Evolutionary conservation across 2,888 invertebrate genomes (phyloP).

Genomic region (Kuschelorhynchus macadamiae): DNA sequence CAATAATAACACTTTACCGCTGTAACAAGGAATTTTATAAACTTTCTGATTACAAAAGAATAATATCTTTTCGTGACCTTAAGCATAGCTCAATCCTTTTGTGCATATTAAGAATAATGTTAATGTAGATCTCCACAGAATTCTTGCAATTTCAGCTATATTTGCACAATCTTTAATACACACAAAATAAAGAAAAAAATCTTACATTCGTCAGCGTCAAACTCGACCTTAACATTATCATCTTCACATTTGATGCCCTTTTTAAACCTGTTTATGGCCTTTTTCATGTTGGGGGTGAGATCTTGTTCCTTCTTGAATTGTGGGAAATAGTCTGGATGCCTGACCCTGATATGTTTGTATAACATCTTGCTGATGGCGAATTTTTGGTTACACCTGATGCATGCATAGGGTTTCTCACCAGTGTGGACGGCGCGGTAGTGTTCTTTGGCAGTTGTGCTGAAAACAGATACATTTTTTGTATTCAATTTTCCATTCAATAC

Average conservation of each 20-base stretch:
- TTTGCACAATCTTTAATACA: neutral
- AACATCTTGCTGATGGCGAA: conserved; percentile 62
- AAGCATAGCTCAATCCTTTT: conserved; percentile 20
- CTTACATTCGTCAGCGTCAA: conserved; percentile 15
- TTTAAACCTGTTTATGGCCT: conserved; percentile 52
- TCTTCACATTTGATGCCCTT: conserved; percentile 28
- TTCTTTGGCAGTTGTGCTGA: conserved; percentile 63
- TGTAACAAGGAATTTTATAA: too few relatives aligned
- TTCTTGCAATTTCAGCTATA: neutral
- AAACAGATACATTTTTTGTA: too few relatives aligned
- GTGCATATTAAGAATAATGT: neutral
- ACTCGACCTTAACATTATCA: conserved; percentile 27
- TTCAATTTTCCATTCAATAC: too few relatives aligned
- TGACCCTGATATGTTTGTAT: conserved; percentile 61
- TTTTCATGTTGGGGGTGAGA: conserved; percentile 54
- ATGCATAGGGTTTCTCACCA: conserved; percentile 62
- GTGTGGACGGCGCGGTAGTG: conserved; percentile 62
- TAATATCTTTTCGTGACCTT: too few relatives aligned
- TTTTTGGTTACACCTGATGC: conserved; percentile 59
- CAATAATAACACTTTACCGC: too few relatives aligned
- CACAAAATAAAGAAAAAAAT: neutral
- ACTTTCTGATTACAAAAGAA: too few relatives aligned
- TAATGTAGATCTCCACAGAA: neutral
- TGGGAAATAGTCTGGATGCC: conserved; percentile 60
- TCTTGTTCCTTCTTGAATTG: conserved; percentile 57